Conservation (phyloP, 2,113 vertebrate species). For the Cheirogaleus medius region DNA sequence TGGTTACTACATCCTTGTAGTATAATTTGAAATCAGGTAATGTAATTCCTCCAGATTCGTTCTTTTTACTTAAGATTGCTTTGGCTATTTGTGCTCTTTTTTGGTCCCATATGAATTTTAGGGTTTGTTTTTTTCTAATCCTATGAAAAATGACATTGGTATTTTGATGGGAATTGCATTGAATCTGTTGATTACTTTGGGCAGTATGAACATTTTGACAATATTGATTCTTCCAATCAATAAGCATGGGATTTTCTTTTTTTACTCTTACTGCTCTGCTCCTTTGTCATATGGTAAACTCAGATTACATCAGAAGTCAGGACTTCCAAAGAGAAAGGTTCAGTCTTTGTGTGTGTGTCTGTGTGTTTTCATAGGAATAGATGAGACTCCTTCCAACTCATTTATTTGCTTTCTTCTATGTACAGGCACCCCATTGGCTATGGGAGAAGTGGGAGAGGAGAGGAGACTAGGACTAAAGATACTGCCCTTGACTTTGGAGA, state of each 20-base stretch:
- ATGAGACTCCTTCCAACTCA: neutral
- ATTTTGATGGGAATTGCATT: too few relatives aligned
- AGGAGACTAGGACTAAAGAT: neutral
- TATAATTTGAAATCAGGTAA: too few relatives aligned
- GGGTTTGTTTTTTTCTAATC: too few relatives aligned
- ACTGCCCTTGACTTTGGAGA: neutral
- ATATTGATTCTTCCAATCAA: too few relatives aligned
- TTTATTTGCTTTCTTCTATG: neutral
- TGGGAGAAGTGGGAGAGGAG: rapidly evolving
- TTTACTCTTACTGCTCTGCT: neutral
- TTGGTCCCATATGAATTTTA: too few relatives aligned
- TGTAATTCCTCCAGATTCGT: too few relatives aligned
- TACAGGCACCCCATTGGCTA: neutral
- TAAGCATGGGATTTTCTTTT: neutral
- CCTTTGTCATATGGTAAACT: neutral
- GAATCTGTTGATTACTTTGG: too few relatives aligned
- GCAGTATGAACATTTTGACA: too few relatives aligned
- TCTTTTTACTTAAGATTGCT: too few relatives aligned
- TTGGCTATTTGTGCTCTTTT: too few relatives aligned
- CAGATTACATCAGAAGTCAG: neutral
- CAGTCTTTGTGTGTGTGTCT: neutral
- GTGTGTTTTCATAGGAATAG: neutral
- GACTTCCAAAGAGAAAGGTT: neutral
- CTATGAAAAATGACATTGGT: too few relatives aligned
- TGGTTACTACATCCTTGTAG: too few relatives aligned